Conservation (phyloP, 2,113 vertebrate genomes). For the Macquaria ambigua region DNA sequence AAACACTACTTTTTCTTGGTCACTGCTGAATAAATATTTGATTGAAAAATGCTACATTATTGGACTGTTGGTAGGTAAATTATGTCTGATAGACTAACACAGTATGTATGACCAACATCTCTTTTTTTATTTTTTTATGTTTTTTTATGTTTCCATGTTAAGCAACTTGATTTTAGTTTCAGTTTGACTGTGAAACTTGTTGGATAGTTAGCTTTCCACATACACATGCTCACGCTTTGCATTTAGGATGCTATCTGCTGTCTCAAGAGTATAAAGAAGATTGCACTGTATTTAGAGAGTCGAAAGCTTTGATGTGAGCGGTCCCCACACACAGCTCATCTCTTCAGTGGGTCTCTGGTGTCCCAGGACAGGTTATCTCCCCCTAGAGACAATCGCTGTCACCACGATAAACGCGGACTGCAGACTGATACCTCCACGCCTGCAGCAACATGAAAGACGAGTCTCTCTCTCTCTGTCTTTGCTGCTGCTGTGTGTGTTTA, state of each 20-base stretch:
- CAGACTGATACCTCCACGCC: slow-evolving; percentile 23
- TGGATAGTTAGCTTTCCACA: slow-evolving; percentile 5
- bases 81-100: not conserved
- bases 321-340: not conserved
- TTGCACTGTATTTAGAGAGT: slow-evolving; percentile 29
- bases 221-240: not conserved
- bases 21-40: not conserved
- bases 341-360: slow-evolving; percentile 29
- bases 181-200: slow-evolving; percentile 14
- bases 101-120: not conserved
- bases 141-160: too few relatives aligned
- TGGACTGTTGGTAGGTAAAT: not conserved
- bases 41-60: not conserved
- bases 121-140: not conserved
- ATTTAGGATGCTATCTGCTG: slow-evolving; percentile 25
- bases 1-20: not conserved
- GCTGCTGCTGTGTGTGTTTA: not conserved
- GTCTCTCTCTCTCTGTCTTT: slow-evolving; percentile 5
- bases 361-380: slow-evolving; percentile 37
- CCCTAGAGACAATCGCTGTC: slow-evolving; percentile 28
- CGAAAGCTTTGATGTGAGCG: slow-evolving; percentile 45
- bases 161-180: not conserved
- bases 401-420: slow-evolving; percentile 19
- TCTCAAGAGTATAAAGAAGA: slow-evolving; percentile 25
- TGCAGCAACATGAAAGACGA: slow-evolving; percentile 17